A percentile compares a stretch with the other conserved stretches of the same genome.
These are phyloP conservation scores for Streptopelia turtur DNA, from an alignment of 2,797 vertebrate species.

Conservation along the genomic window DNA sequence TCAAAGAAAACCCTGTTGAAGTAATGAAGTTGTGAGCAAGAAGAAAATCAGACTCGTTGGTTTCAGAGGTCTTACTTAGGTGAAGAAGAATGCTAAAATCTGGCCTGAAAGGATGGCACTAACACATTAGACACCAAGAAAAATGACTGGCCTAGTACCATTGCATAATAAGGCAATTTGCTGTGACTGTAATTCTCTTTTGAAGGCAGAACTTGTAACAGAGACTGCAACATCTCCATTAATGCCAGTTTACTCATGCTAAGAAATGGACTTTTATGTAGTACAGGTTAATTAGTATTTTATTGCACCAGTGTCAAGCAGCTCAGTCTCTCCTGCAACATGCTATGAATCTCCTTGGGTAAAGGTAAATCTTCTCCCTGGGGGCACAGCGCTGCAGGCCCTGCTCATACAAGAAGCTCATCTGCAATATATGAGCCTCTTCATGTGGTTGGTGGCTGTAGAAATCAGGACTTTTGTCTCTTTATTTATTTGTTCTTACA, in stretches of 20 bases:
- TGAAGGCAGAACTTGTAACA: not conserved
- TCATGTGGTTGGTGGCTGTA: not conserved
- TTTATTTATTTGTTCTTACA: not conserved
- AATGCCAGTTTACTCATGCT: constrained; percentile 7
- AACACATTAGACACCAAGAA: not conserved
- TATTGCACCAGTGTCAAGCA: not conserved
- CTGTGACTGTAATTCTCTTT: not conserved
- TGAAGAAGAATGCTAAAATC: not conserved
- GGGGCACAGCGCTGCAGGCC: not conserved
- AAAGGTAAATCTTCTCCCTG: not conserved
- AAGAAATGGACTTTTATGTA: not conserved
- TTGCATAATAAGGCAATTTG: not conserved
- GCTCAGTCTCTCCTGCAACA: not conserved
- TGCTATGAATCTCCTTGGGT: not conserved
- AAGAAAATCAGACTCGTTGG: not conserved
- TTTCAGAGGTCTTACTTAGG: not conserved
- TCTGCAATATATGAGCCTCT: not conserved
- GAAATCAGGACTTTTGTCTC: not conserved
- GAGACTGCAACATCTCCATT: not conserved
- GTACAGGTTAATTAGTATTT: not conserved
- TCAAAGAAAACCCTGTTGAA: not conserved
- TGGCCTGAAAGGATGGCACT: not conserved
- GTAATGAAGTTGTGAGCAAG: not conserved
- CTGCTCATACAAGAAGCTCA: not conserved
- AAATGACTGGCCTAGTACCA: not conserved